These are phyloP conservation scores for Narcine bancroftii DNA, from an alignment of 2,113 vertebrate genomes.

Conservation along the genomic window DNA sequence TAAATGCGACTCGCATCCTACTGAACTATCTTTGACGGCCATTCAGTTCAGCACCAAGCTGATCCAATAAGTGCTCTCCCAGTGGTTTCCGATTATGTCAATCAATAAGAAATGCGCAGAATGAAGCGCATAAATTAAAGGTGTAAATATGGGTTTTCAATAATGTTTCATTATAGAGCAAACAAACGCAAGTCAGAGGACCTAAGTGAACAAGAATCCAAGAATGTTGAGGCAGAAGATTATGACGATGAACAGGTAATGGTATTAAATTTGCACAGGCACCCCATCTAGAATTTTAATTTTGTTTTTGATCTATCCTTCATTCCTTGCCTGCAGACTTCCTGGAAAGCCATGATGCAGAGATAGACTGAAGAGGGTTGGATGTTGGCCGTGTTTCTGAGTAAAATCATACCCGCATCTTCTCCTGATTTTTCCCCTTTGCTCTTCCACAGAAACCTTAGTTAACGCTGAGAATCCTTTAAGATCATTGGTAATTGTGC, in stretches of 20 bases:
- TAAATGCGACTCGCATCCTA: no score
- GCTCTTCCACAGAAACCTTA: not conserved
- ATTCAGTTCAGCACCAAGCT: no score
- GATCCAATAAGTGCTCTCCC: no score
- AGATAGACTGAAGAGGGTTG: not conserved
- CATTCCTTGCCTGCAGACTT: not conserved
- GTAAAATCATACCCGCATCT: not conserved
- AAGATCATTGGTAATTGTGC: not conserved
- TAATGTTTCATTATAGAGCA: slow-evolving; percentile 49
- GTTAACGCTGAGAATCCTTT: not conserved
- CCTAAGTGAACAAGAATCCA: slow-evolving; percentile 56
- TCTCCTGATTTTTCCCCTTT: not conserved
- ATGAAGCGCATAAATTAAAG: not conserved
- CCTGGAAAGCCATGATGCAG: not conserved
- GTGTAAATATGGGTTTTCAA: not conserved
- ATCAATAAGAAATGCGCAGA: no score
- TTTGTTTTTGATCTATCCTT: not conserved
- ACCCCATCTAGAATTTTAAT: not conserved
- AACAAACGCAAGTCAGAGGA: slow-evolving; percentile 77
- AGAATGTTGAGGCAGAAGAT: slow-evolving; percentile 45
- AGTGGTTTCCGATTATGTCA: no score
- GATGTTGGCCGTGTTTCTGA: not conserved
- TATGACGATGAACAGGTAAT: slow-evolving; percentile 43
- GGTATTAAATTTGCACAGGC: not conserved
- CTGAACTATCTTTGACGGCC: no score